These are phyloP conservation scores for Pararge aegeria DNA, from an alignment of 1,140 invertebrate species.

Conservation along the genomic window DNA sequence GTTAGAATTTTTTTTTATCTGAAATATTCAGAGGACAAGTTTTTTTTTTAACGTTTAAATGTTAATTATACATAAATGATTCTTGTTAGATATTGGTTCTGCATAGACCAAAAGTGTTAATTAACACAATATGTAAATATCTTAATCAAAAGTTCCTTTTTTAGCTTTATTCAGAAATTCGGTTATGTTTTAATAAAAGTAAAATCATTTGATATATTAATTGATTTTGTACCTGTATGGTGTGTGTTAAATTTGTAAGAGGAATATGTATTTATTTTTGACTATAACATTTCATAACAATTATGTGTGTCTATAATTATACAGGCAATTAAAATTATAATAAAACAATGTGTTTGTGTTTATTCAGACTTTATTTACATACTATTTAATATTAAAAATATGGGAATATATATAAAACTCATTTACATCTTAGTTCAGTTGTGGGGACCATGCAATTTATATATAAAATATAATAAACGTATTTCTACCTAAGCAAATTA, in stretches of 20 bases:
- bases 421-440: background rate
- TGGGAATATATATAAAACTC: background rate
- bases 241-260: too few species aligned
- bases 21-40: background rate
- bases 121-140: too few species aligned
- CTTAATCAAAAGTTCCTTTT: background rate
- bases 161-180: too few species aligned
- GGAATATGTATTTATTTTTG: background rate
- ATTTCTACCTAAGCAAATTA: too few species aligned
- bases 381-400: background rate
- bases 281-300: background rate
- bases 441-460: too few species aligned
- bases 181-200: background rate
- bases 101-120: too few species aligned
- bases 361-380: slow-evolving; percentile 13
- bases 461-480: too few species aligned
- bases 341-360: background rate
- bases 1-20: background rate
- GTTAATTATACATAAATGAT: too few species aligned
- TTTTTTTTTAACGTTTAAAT: background rate
- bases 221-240: too few species aligned
- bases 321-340: slow-evolving; percentile 6
- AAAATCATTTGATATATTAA: background rate
- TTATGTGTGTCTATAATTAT: background rate
- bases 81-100: too few species aligned